phyloP scores from a whole-genome alignment of 2,888 invertebrate genomes.

The Drosophila anomelani region DNA sequence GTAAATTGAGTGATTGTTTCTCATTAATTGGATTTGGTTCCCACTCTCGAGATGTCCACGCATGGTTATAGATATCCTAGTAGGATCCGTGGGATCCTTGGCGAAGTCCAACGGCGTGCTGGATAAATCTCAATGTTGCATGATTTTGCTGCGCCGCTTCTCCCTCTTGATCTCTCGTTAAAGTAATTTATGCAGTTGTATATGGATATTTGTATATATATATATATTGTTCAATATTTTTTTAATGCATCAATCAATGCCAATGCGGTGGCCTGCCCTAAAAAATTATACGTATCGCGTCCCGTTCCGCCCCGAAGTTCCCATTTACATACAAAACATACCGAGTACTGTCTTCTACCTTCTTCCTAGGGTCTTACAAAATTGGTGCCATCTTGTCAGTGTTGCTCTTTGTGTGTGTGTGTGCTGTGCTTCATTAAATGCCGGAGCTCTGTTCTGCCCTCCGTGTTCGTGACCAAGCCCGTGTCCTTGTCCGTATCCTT shows the following conservation, averaged over 20 bases:
- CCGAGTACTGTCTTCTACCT: slow-evolving; percentile 27
- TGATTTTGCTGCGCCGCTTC: slow-evolving; percentile 66
- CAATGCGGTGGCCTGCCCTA: slow-evolving; percentile 24
- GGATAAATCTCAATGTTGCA: slow-evolving; percentile 79
- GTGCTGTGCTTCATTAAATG: slow-evolving; percentile 31
- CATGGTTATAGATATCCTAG: slow-evolving; percentile 4
- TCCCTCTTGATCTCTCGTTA: slow-evolving; percentile 23
- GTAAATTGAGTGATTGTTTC: slow-evolving; percentile 80
- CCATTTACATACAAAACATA: slow-evolving; percentile 70
- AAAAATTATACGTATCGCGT: slow-evolving; percentile 54
- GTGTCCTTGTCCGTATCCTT: slow-evolving; percentile 8
- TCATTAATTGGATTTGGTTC: slow-evolving; percentile 75
- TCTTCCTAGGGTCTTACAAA: slow-evolving; percentile 47
- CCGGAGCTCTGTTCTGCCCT: slow-evolving; percentile 43
- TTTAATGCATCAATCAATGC: slow-evolving; percentile 39
- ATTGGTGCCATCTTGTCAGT: slow-evolving; percentile 52
- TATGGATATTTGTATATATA: slow-evolving; percentile 59
- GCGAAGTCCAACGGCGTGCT: slow-evolving; percentile 60
- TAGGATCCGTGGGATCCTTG: slow-evolving; percentile 18
- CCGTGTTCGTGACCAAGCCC: neutral
- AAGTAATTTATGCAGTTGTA: slow-evolving; percentile 69
- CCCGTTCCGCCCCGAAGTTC: slow-evolving; percentile 43
- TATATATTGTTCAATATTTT: slow-evolving; percentile 59
- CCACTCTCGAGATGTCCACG: slow-evolving; percentile 16
- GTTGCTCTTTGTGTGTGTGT: slow-evolving; percentile 19